Evolutionary conservation across 2,113 vertebrate species (phyloP).

Genomic region (Desmodus rotundus): DNA sequence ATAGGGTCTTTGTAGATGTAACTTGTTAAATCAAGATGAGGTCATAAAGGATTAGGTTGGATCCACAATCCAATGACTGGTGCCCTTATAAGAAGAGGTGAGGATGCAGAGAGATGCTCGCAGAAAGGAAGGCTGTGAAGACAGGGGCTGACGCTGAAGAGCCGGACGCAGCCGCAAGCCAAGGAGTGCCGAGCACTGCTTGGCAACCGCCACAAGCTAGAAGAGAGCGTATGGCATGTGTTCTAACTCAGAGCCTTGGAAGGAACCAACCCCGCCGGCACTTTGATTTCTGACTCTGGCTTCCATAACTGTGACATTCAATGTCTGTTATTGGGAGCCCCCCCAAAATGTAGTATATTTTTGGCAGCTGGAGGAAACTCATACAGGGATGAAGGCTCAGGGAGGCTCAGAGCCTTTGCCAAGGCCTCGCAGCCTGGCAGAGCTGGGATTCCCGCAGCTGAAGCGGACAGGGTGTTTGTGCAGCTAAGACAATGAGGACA

Average conservation of each 20-base stretch:
- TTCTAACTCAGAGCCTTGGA: too few species aligned
- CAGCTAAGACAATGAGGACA: neutral
- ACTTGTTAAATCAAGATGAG: too few species aligned
- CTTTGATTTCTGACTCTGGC: neutral
- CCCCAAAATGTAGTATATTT: neutral
- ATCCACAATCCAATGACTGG: neutral
- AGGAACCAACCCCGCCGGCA: neutral
- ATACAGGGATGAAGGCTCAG: neutral
- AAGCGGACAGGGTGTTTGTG: neutral
- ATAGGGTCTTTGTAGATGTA: neutral
- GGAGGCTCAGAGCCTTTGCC: neutral
- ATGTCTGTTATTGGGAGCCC: neutral
- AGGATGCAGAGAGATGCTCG: neutral
- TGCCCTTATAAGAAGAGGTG: neutral
- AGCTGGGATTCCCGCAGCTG: neutral
- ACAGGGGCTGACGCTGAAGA: neutral
- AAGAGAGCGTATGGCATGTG: rapidly evolving
- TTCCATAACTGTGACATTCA: neutral
- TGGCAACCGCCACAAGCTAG: neutral
- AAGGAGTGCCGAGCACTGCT: rapidly evolving
- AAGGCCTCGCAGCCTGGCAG: neutral
- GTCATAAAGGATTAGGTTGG: neutral
- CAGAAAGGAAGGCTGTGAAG: neutral
- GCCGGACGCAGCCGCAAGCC: too few species aligned
- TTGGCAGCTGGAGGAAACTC: neutral